A percentile compares a stretch with the other conserved stretches of the same genome.
These are phyloP conservation scores for Coregonus suidteri DNA, from an alignment of 2,797 vertebrate genomes.

Conservation along the genomic window DNA sequence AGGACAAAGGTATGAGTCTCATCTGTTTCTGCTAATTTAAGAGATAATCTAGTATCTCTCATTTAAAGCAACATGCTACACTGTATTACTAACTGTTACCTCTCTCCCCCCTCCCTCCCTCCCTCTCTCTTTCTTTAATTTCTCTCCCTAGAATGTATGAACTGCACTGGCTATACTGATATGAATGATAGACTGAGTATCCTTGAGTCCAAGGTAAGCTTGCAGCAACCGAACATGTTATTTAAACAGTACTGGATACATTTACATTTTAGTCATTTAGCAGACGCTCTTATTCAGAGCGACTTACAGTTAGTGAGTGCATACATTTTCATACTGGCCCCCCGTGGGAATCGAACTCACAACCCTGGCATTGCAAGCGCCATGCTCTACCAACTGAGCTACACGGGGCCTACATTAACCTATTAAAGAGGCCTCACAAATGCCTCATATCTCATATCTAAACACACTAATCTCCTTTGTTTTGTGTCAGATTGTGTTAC, in stretches of 20 bases:
- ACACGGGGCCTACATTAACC: not conserved
- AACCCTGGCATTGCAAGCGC: no score
- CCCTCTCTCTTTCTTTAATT: not conserved
- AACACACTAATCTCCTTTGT: not conserved
- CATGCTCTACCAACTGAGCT: no score
- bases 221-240: not conserved
- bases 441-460: not conserved
- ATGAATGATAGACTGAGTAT: constrained; percentile 40
- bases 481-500: constrained; percentile 38
- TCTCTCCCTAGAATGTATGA: constrained; percentile 49
- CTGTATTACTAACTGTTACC: not conserved
- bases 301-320: no score
- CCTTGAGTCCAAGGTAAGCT: constrained; percentile 50
- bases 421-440: not conserved
- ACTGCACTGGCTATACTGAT: constrained; percentile 47
- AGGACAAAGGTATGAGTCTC: not conserved
- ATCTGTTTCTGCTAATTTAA: not conserved
- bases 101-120: not conserved
- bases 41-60: not conserved
- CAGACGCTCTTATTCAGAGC: no score
- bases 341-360: no score
- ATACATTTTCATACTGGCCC: no score
- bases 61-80: not conserved
- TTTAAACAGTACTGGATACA: not conserved
- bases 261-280: no score